Evolutionary conservation across 2,797 vertebrate species (phyloP).

Genomic region (Notolepis coatsorum): DNA sequence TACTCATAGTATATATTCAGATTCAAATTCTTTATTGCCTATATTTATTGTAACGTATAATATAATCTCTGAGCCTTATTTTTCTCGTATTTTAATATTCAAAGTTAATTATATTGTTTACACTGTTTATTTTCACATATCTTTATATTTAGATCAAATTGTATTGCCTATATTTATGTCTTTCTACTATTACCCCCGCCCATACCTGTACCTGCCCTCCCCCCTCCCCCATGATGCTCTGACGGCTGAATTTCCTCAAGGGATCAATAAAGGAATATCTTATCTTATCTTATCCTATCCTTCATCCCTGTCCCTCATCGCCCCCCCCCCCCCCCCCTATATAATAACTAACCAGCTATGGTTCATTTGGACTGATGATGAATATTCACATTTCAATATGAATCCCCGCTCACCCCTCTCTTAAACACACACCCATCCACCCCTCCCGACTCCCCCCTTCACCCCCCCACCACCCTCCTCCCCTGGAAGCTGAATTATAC

Average conservation of each 20-base stretch:
- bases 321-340: constrained; percentile 27
- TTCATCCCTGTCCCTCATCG: not conserved
- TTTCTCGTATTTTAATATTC: too few relatives aligned
- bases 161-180: too few relatives aligned
- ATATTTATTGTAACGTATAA: too few relatives aligned
- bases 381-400: constrained; percentile 72
- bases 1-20: too few relatives aligned
- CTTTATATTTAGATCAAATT: not conserved
- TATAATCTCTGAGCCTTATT: too few relatives aligned
- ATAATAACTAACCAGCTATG: constrained; percentile 43
- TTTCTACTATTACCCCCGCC: too few relatives aligned
- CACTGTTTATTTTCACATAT: not conserved
- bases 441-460: constrained; percentile 1
- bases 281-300: not conserved
- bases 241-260: too few relatives aligned
- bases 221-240: too few relatives aligned
- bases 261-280: too few relatives aligned
- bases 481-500: constrained; percentile 76
- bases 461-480: constrained; percentile 1
- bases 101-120: too few relatives aligned
- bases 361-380: constrained; percentile 55
- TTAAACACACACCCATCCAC: constrained; percentile 45
- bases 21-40: too few relatives aligned
- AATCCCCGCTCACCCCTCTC: constrained; percentile 59
- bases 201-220: too few relatives aligned